phyloP scores from a whole-genome alignment of 2,888 invertebrate genomes.

The Adineta ricciae region DNA sequence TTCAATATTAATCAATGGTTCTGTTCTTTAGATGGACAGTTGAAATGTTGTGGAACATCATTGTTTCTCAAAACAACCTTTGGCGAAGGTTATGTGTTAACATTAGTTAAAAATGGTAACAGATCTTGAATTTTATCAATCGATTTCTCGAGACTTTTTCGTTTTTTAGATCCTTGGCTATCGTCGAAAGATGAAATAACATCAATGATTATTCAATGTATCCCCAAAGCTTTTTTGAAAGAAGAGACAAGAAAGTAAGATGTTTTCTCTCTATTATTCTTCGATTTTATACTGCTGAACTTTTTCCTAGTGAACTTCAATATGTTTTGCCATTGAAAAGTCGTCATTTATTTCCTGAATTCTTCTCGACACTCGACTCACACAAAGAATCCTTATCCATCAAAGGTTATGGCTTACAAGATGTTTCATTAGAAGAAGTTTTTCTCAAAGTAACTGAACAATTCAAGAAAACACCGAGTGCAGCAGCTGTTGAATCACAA shows the following conservation, averaged over 20 bases:
- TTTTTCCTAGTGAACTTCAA: conserved; percentile 26
- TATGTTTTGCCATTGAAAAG: conserved; percentile 39
- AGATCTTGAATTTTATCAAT: neutral
- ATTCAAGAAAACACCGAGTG: neutral
- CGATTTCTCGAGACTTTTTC: no score
- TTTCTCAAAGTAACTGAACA: conserved; percentile 39
- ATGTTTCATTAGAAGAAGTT: conserved; percentile 49
- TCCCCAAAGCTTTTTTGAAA: conserved; percentile 43
- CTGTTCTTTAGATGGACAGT: conserved; percentile 40
- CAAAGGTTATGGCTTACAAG: conserved; percentile 46
- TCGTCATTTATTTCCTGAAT: conserved; percentile 47
- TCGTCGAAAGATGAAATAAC: conserved; percentile 38
- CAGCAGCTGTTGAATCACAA: neutral
- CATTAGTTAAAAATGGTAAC: conserved; percentile 41
- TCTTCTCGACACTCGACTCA: conserved; percentile 46
- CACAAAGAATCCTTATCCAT: conserved; percentile 39
- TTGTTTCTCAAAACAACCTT: conserved; percentile 65
- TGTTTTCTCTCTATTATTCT: conserved; percentile 36
- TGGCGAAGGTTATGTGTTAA: conserved; percentile 50
- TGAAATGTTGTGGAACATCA: conserved; percentile 70
- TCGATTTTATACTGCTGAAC: no score
- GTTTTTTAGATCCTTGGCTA: neutral
- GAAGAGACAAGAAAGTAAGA: conserved; percentile 41
- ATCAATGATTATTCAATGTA: conserved; percentile 41
- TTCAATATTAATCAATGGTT: neutral